Conservation (phyloP, 2,888 invertebrate genomes). For the Pachydiplax longipennis region DNA sequence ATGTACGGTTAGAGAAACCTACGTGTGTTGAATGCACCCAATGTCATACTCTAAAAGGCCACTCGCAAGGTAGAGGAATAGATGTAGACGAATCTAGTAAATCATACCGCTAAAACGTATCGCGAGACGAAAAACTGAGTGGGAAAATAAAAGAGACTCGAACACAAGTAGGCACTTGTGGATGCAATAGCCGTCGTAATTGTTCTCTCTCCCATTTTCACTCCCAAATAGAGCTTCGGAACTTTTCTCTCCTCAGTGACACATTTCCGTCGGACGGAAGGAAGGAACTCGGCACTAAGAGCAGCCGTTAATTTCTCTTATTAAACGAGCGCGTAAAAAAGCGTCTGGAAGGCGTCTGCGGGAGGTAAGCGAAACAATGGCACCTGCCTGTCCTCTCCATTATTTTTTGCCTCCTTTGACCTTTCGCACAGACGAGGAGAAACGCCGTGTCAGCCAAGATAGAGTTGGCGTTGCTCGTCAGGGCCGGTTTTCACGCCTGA, state of each 20-base stretch:
- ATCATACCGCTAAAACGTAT: not conserved
- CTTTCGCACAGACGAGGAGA: too few relatives aligned
- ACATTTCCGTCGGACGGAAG: not conserved
- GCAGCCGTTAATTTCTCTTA: not conserved
- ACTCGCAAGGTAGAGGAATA: too few relatives aligned
- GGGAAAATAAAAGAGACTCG: not conserved
- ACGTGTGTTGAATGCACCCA: too few relatives aligned
- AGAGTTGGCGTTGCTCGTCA: too few relatives aligned
- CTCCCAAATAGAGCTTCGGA: not conserved
- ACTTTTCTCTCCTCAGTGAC: not conserved
- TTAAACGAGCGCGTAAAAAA: not conserved
- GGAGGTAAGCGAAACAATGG: too few relatives aligned
- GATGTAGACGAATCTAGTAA: not conserved
- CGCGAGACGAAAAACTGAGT: not conserved
- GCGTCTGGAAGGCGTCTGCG: not conserved
- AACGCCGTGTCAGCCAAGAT: too few relatives aligned
- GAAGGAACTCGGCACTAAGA: not conserved
- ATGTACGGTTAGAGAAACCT: too few relatives aligned
- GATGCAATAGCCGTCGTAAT: conserved; percentile 3
- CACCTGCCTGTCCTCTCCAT: too few relatives aligned
- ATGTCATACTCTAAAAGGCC: too few relatives aligned
- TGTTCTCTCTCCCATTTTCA: not conserved
- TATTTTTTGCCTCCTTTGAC: too few relatives aligned
- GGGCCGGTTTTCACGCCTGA: too few relatives aligned
- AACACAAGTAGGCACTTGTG: not conserved